phyloP scores from a whole-genome alignment of 2,888 invertebrate genomes.

The Agriotes lineatus region DNA sequence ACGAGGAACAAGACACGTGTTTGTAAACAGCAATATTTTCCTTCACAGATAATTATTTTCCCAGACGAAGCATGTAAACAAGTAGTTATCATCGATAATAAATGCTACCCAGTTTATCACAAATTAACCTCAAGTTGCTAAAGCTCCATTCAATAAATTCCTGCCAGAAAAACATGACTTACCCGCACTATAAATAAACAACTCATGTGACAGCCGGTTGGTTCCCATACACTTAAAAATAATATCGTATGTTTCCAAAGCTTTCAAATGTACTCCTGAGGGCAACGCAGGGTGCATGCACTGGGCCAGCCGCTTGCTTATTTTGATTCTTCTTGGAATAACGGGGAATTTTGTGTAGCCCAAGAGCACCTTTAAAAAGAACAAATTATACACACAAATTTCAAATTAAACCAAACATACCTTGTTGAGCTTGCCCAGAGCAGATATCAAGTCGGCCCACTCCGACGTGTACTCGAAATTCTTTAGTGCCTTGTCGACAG shows the following conservation, averaged over 20 bases:
- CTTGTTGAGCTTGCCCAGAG: constrained; percentile 90
- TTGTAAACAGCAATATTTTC: too few relatives aligned
- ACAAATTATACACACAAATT: not conserved
- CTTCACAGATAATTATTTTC: too few relatives aligned
- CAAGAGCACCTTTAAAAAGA: constrained; percentile 75
- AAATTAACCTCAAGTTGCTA: not conserved
- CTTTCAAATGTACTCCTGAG: constrained; percentile 91
- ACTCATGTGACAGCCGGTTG: constrained; percentile 81
- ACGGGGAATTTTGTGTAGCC: constrained; percentile 86
- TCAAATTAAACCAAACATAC: constrained; percentile 64
- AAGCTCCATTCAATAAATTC: too few relatives aligned
- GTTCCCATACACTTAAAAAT: constrained; percentile 92
- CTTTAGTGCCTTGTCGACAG: constrained; percentile 89
- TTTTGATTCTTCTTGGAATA: constrained; percentile 87
- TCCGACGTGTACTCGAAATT: constrained; percentile 95
- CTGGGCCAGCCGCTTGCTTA: constrained; percentile 91
- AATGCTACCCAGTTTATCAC: constrained; percentile 2
- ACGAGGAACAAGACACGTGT: too few relatives aligned
- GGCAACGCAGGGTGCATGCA: constrained; percentile 94
- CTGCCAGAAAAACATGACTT: constrained; percentile 48
- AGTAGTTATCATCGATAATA: too few relatives aligned
- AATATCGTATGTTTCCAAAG: constrained; percentile 90
- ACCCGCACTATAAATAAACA: constrained; percentile 86
- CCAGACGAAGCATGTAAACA: too few relatives aligned
- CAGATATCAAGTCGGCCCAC: constrained; percentile 94